Conservation (phyloP, 2,797 vertebrate genomes). For the Falco naumanni region DNA sequence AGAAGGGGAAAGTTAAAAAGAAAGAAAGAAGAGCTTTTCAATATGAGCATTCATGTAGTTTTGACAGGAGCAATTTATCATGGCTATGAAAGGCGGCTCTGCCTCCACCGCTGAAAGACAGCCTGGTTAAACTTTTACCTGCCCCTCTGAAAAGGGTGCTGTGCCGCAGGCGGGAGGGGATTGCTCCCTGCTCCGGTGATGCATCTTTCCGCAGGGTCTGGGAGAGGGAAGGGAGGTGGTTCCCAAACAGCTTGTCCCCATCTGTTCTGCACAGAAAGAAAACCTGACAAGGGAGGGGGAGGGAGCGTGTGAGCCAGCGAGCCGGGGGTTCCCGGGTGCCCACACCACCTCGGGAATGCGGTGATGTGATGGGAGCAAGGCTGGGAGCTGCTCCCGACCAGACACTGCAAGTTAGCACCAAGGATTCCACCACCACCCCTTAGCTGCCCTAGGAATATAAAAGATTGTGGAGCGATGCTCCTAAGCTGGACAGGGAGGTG, state of each 20-base stretch:
- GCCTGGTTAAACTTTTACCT: constrained; percentile 99
- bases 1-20: constrained; percentile 76
- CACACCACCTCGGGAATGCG: fast-evolving
- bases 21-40: constrained; percentile 83
- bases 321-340: background rate
- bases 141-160: constrained; percentile 80
- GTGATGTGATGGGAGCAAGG: background rate
- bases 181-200: constrained; percentile 75
- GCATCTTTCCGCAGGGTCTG: background rate
- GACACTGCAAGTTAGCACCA: background rate
- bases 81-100: constrained; percentile 77
- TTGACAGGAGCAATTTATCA: constrained; percentile 88
- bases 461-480: background rate
- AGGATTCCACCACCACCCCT: background rate
- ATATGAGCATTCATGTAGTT: constrained; percentile 84
- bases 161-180: constrained; percentile 60
- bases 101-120: constrained; percentile 73
- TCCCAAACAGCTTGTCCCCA: constrained; percentile 73
- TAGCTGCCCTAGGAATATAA: background rate
- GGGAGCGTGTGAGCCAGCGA: background rate
- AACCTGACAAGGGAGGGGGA: constrained; percentile 59
- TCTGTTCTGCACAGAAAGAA: constrained; percentile 78
- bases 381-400: background rate
- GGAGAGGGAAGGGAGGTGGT: constrained; percentile 34
- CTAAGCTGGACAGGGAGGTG: background rate